A percentile compares a stretch with the other conserved stretches of the same genome.
phyloP scores from a whole-genome alignment of 2,113 vertebrate species.

The Pterocles gutturalis region DNA sequence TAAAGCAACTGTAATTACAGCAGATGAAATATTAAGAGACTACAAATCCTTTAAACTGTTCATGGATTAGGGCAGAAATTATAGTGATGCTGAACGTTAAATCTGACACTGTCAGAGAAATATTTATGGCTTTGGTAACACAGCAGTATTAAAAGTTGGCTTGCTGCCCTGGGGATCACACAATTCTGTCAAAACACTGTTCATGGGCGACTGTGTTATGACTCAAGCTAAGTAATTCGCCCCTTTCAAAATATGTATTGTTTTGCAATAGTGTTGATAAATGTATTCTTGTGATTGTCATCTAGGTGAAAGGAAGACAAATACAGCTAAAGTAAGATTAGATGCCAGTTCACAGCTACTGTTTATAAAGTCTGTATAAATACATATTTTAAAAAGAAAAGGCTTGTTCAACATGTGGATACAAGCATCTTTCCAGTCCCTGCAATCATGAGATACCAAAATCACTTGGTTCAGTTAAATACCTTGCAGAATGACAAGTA shows the following conservation, averaged over 20 bases:
- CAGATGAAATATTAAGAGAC: slow-evolving; percentile 6
- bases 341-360: background rate
- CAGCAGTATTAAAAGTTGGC: slow-evolving; percentile 19
- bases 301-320: background rate
- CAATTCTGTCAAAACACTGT: background rate
- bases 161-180: slow-evolving; percentile 15
- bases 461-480: background rate
- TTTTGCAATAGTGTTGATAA: background rate
- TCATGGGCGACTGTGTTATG: background rate
- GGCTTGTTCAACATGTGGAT: background rate
- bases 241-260: background rate
- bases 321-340: background rate
- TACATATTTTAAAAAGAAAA: background rate
- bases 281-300: background rate
- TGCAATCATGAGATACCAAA: background rate
- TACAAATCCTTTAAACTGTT: slow-evolving; percentile 21
- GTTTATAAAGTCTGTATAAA: background rate
- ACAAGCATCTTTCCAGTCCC: background rate
- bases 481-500: background rate
- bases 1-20: background rate
- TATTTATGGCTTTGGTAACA: background rate
- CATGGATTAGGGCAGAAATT: slow-evolving; percentile 25
- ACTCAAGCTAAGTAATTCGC: background rate
- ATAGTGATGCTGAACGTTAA: background rate
- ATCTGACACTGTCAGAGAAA: slow-evolving; percentile 11